Evolutionary conservation across 2,888 invertebrate genomes (phyloP).

Genomic region (Blastobasis adustella): DNA sequence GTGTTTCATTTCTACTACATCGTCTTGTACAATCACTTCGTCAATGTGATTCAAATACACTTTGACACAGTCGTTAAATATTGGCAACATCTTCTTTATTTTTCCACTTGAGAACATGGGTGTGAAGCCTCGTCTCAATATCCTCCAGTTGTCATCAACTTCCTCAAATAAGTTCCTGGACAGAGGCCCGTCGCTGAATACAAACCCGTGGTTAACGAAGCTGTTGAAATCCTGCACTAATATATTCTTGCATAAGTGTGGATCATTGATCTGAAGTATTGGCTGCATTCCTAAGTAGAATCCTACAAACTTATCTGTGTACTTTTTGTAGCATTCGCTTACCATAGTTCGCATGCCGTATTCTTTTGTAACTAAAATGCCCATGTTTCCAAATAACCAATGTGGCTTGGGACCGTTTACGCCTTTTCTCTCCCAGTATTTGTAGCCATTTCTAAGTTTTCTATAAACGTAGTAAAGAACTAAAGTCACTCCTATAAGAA

Average conservation of each 20-base stretch:
- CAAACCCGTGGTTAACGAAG: conserved; percentile 27
- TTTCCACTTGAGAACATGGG: conserved; percentile 31
- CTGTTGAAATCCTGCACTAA: conserved; percentile 27
- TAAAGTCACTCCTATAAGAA: too few species aligned
- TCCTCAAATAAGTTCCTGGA: conserved; percentile 27
- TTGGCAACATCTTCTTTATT: conserved; percentile 34
- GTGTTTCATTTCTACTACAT: neutral
- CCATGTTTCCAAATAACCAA: conserved; percentile 2
- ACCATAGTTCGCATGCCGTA: conserved; percentile 9
- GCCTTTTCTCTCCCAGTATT: conserved; percentile 4
- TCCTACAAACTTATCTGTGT: conserved; percentile 28
- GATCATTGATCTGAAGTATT: conserved; percentile 26
- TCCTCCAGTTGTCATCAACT: conserved; percentile 35
- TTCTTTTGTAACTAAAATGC: neutral
- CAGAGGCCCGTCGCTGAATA: conserved; percentile 20
- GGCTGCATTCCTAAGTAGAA: conserved; percentile 25
- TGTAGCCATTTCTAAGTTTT: neutral
- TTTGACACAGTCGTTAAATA: conserved; percentile 26
- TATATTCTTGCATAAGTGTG: conserved; percentile 26
- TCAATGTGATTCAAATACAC: conserved; percentile 22
- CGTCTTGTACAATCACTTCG: neutral
- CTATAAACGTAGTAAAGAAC: too few species aligned
- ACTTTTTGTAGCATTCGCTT: conserved; percentile 14
- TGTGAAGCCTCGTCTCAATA: conserved; percentile 31
- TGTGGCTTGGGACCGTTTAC: conserved; percentile 5